Evolutionary conservation across 2,113 vertebrate species (phyloP).

Genomic region (Cynoglossus semilaevis): DNA sequence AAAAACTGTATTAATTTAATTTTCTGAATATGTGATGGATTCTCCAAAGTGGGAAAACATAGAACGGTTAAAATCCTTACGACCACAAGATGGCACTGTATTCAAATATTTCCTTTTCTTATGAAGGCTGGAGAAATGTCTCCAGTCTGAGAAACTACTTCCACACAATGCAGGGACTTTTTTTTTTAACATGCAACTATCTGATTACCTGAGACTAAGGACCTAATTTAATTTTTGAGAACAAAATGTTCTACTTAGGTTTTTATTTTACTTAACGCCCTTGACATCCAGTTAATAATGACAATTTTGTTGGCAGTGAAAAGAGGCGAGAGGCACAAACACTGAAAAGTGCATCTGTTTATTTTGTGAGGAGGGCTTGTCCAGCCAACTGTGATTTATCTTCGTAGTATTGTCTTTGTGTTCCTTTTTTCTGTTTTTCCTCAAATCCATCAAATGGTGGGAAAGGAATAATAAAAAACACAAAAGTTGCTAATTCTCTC

Average conservation of each 20-base stretch:
- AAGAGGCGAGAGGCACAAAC: constrained; percentile 3
- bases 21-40: too few relatives aligned
- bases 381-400: neutral
- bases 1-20: constrained; percentile 1
- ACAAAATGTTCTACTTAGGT: neutral
- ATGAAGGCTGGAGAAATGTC: neutral
- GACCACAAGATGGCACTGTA: constrained; percentile 62
- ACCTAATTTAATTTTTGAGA: neutral
- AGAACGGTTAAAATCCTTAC: neutral
- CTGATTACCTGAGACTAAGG: neutral
- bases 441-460: too few relatives aligned
- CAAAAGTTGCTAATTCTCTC: too few relatives aligned
- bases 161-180: neutral
- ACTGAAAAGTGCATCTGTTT: constrained; percentile 6
- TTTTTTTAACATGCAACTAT: too few relatives aligned
- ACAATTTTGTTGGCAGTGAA: neutral
- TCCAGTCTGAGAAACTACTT: neutral
- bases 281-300: neutral
- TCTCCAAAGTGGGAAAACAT: constrained; percentile 20
- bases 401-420: constrained; percentile 9
- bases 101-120: constrained; percentile 17
- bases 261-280: neutral
- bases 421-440: constrained; percentile 3
- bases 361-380: constrained; percentile 8
- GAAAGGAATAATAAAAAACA: too few relatives aligned